Evolutionary conservation across 2,888 invertebrate species (phyloP).

Genomic region (Amphiduros pacificus): DNA sequence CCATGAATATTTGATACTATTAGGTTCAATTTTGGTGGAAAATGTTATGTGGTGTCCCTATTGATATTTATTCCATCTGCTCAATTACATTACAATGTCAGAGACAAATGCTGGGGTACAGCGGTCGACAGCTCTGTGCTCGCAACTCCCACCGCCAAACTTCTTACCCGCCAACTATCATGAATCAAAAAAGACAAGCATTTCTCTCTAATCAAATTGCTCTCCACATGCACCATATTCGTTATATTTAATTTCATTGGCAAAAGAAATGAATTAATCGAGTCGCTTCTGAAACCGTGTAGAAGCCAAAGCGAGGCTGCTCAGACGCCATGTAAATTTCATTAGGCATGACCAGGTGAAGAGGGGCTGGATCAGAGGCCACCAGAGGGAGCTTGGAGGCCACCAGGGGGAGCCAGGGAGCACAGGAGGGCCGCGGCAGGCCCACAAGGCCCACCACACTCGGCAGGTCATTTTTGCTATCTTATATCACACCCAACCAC

Average conservation of each 20-base stretch:
- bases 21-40: conserved; percentile 6
- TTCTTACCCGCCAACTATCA: background rate
- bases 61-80: conserved; percentile 13
- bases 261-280: conserved; percentile 11
- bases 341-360: no score
- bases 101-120: background rate
- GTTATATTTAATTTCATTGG: conserved; percentile 10
- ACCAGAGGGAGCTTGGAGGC: no score
- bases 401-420: no score
- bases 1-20: conserved; percentile 14
- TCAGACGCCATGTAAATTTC: conserved; percentile 2
- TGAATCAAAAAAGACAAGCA: conserved; percentile 7
- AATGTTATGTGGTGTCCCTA: conserved; percentile 4
- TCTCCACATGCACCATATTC: conserved; percentile 4
- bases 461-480: no score
- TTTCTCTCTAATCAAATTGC: conserved; percentile 13
- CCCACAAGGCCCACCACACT: no score
- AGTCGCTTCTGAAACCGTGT: conserved; percentile 1
- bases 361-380: no score
- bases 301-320: background rate
- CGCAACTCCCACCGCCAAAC: conserved; percentile 1
- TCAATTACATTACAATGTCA: conserved; percentile 8
- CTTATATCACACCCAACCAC: no score
- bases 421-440: no score
- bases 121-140: background rate